phyloP scores from a whole-genome alignment of 2,888 invertebrate genomes.

The Limnephilus auricula region DNA sequence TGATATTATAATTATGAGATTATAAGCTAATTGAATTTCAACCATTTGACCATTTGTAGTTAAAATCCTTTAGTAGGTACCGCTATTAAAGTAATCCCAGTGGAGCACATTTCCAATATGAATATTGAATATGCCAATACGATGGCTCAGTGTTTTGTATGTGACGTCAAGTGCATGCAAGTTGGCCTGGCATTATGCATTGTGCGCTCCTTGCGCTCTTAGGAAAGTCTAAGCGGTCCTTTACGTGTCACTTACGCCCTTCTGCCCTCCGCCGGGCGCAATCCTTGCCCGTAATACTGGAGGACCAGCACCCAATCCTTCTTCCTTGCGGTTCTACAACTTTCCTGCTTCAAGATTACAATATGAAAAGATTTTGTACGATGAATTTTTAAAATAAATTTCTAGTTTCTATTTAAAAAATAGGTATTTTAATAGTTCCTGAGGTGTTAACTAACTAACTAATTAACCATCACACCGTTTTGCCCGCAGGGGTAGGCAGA shows the following conservation, averaged over 20 bases:
- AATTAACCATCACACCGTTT: too few species aligned
- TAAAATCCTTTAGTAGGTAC: background rate
- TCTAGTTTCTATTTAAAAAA: too few species aligned
- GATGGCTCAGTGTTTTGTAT: background rate
- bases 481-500: too few species aligned
- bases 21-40: background rate
- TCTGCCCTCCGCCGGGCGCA: background rate
- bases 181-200: slow-evolving; percentile 59
- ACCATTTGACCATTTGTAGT: background rate
- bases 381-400: too few species aligned
- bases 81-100: background rate
- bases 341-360: background rate
- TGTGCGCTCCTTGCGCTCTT: slow-evolving; percentile 36
- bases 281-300: slow-evolving; percentile 29
- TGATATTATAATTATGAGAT: too few species aligned
- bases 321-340: background rate
- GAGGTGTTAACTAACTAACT: too few species aligned
- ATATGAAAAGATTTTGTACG: too few species aligned
- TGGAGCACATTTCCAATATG: slow-evolving; percentile 21
- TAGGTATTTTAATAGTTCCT: too few species aligned
- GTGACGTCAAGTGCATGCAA: slow-evolving; percentile 58
- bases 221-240: slow-evolving; percentile 16
- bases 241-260: slow-evolving; percentile 38
- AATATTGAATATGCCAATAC: slow-evolving; percentile 2
- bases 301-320: slow-evolving; percentile 37